A percentile compares a stretch with the other conserved stretches of the same genome.
phyloP scores from a whole-genome alignment of 2,113 vertebrate genomes.

The Peromyscus californicus region DNA sequence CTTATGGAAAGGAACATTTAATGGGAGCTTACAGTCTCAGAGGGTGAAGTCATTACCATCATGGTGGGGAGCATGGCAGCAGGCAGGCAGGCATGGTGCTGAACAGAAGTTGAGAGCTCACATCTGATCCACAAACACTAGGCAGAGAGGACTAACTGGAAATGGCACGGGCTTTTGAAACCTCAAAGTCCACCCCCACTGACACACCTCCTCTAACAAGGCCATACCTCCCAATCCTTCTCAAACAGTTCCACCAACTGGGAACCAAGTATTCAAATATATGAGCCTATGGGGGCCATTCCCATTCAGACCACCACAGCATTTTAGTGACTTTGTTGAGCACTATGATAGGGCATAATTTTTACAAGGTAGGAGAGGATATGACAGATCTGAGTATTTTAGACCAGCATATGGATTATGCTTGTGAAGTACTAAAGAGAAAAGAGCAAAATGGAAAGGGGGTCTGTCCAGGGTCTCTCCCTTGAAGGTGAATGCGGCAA shows the following conservation, averaged over 20 bases:
- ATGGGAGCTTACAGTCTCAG: neutral
- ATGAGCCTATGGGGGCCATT: neutral
- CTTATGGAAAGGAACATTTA: neutral
- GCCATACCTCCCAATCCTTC: no score
- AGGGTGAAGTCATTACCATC: no score
- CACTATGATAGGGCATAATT: neutral
- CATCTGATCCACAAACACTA: no score
- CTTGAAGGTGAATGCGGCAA: neutral
- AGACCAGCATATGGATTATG: neutral
- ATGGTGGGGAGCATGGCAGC: neutral
- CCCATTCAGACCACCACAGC: neutral
- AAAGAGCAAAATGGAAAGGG: neutral
- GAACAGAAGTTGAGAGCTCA: neutral
- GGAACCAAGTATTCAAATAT: neutral
- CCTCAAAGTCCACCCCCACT: neutral
- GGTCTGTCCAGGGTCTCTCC: neutral
- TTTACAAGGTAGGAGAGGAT: neutral
- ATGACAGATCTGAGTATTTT: neutral
- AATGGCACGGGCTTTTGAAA: neutral
- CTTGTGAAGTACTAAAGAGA: neutral
- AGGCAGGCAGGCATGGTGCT: neutral
- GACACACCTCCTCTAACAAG: neutral
- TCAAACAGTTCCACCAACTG: neutral
- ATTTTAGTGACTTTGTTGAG: neutral
- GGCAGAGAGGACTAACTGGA: neutral